Base-by-base conservation (phyloP, 2,113 vertebrate species). In the Oreocharis arfaki region DNA sequence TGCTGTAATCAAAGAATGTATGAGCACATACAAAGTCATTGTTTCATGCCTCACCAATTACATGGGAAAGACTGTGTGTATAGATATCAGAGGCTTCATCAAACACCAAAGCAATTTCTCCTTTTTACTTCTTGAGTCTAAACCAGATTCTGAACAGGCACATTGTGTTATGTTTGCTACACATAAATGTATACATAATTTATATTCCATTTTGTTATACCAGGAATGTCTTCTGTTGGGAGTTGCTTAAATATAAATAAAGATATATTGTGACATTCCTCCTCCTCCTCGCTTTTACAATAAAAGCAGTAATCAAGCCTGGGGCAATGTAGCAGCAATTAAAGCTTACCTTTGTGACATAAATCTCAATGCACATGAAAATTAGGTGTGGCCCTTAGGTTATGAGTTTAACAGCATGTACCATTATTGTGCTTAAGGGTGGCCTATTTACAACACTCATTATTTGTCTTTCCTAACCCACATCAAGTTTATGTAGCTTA, bases 311-410 rank as follows among this genome's bases (percentile, higher is more conserved):
- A 64, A 87, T 87, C 50, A 95, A 64, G 37, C 76, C 74, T 61
- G 24, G 21, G 47, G 63, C 80, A 89, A 63, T 1, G 42, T 60
- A 77, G n/a, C 28, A 69, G 35, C 67, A 89, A 92, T 89, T 95
- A 87, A 75, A 92, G 10, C 0, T 89, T 78, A 87, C 64, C 41
- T 92, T 88, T 57, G 39, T 92, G 55, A 74, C 47, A 61, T 30
- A 83, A 90, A 91, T 68, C n/a, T 87, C 87, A 94, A 69, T 74
- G 42, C 14, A 53, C 47, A 89, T 69, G 65, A 68, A 95, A 92
- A 87, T 68, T 52, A 87, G 23, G 41, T 47, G 30, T 56, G 37
- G 41, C n/a, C 59, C 55, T 74, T 57, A 65, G 71, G 81, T 93
- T 93, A 71, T 64, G 46, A 81, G 32, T 84, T 93, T 88, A 88